Evolutionary conservation across 2,797 vertebrate genomes (phyloP).

Genomic region (Lagodon rhomboides): DNA sequence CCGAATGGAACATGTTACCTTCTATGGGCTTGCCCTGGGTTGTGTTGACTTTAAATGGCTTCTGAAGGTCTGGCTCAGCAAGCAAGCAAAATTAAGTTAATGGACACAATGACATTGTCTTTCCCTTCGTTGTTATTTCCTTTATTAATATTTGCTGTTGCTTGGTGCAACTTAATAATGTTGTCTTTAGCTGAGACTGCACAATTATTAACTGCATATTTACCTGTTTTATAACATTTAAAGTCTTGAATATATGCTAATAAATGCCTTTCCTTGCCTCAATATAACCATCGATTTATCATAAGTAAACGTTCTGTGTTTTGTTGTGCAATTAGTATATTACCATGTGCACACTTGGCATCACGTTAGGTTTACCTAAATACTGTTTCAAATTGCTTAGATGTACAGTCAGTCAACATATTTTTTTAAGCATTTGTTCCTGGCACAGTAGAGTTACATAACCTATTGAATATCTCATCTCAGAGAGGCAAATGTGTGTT

Average conservation of each 20-base stretch:
- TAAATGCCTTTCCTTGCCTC: not conserved
- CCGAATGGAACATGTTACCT: conserved; percentile 49
- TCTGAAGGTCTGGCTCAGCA: conserved; percentile 35
- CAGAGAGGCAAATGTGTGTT: conserved; percentile 16
- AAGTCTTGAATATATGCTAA: not conserved
- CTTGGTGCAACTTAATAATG: not conserved
- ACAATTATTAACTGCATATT: conserved; percentile 21
- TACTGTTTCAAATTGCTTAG: not conserved
- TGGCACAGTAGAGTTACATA: not conserved
- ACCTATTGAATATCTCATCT: conserved; percentile 13
- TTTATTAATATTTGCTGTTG: conserved; percentile 21
- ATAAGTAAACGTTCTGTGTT: not conserved
- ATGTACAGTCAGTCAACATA: not conserved
- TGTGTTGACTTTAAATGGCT: conserved; percentile 52
- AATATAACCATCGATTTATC: not conserved
- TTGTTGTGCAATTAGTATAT: conserved; percentile 14
- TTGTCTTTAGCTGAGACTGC: conserved; percentile 14
- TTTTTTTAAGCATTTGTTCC: not conserved
- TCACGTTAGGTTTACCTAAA: not conserved
- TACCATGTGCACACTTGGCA: not conserved
- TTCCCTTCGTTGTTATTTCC: conserved; percentile 25
- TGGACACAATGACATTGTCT: conserved; percentile 27
- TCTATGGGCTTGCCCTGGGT: conserved; percentile 38
- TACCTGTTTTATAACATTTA: not conserved
- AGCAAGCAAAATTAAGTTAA: conserved; percentile 40